phyloP scores from a whole-genome alignment of 2,113 vertebrate species.

The Carassius auratus region DNA sequence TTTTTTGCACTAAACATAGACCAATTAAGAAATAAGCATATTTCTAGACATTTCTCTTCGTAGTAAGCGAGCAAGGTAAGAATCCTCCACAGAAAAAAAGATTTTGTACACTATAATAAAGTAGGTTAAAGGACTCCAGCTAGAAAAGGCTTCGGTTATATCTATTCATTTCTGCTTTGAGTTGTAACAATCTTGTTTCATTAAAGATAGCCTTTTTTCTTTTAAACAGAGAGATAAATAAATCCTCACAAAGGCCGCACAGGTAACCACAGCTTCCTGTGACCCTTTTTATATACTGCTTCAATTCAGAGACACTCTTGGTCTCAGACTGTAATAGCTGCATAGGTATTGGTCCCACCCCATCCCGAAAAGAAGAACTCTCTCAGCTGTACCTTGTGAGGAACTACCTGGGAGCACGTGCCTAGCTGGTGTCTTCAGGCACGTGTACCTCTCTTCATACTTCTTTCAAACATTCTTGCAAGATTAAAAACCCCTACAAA shows the following conservation, averaged over 20 bases:
- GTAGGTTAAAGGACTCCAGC: slow-evolving; percentile 42
- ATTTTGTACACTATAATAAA: slow-evolving; percentile 41
- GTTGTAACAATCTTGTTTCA: slow-evolving; percentile 51
- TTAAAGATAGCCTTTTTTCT: slow-evolving; percentile 35
- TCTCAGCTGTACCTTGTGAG: slow-evolving; percentile 57
- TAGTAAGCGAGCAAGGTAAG: slow-evolving; percentile 45
- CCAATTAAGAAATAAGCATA: slow-evolving; percentile 46
- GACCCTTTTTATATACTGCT: slow-evolving; percentile 52
- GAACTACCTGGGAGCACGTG: slow-evolving; percentile 39
- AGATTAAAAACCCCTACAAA: slow-evolving; percentile 36
- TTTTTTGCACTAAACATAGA: slow-evolving; percentile 48
- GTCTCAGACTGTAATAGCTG: slow-evolving; percentile 53
- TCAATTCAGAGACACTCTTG: slow-evolving; percentile 42
- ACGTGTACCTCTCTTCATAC: slow-evolving; percentile 43
- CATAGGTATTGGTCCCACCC: slow-evolving; percentile 63
- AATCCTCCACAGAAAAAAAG: slow-evolving; percentile 55
- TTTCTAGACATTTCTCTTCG: slow-evolving; percentile 45
- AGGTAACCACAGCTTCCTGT: slow-evolving; percentile 34
- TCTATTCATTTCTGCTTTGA: slow-evolving; percentile 45
- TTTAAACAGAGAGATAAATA: slow-evolving; percentile 50
- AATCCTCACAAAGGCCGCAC: slow-evolving; percentile 42
- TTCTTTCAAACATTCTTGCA: slow-evolving; percentile 38
- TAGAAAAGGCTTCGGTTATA: slow-evolving; percentile 44
- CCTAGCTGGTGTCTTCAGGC: not conserved
- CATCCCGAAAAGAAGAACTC: slow-evolving; percentile 50